A percentile compares a stretch with the other conserved stretches of the same genome.
These are phyloP conservation scores for Xylophagus ater DNA, from an alignment of 2,888 invertebrate genomes.

Conservation along the genomic window DNA sequence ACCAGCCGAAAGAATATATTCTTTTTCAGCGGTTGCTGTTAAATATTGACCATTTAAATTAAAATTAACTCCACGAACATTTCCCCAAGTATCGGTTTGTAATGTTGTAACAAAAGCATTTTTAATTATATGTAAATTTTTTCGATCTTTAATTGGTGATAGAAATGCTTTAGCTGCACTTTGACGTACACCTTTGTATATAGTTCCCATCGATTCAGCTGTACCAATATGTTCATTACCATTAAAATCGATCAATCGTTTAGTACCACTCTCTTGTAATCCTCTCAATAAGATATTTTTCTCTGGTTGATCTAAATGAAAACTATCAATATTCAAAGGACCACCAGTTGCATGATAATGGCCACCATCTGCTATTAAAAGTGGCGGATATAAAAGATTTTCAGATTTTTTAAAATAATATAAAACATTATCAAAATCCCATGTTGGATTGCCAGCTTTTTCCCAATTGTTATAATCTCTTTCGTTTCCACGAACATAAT, in stretches of 20 bases:
- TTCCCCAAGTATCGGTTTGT: background rate
- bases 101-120: slow-evolving; percentile 38
- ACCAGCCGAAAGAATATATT: slow-evolving; percentile 32
- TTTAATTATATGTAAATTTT: slow-evolving; percentile 49
- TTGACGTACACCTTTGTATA: slow-evolving; percentile 55
- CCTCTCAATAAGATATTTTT: background rate
- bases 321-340: background rate
- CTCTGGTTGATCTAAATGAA: background rate
- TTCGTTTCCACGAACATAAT: slow-evolving; percentile 52
- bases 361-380: background rate
- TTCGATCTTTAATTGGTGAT: slow-evolving; percentile 40
- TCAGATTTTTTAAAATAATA: slow-evolving; percentile 74
- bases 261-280: background rate
- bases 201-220: slow-evolving; percentile 35
- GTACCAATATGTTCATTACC: background rate
- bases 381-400: slow-evolving; percentile 35
- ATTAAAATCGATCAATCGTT: slow-evolving; percentile 1
- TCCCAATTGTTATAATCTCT: slow-evolving; percentile 55
- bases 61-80: background rate
- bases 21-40: slow-evolving; percentile 16
- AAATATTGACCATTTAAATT: background rate
- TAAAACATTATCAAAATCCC: slow-evolving; percentile 64
- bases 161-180: slow-evolving; percentile 65
- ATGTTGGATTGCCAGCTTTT: slow-evolving; percentile 47
- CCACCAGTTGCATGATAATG: background rate